Conservation (phyloP, 1,140 invertebrate species). For the Drosophila nannoptera region DNA sequence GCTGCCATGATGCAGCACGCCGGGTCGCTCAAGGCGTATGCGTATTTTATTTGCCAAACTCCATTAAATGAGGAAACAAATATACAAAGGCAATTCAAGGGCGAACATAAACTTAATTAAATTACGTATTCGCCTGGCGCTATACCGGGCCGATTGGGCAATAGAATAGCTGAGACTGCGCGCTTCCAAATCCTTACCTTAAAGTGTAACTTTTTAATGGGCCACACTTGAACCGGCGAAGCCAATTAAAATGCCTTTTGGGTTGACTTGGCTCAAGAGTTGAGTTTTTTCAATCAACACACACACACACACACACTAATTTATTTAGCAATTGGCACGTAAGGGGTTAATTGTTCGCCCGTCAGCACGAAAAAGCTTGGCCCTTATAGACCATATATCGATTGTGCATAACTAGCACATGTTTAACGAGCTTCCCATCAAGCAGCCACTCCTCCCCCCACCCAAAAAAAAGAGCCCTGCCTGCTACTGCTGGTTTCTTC, state of each 20-base stretch:
- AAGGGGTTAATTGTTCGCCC: conserved; percentile 69
- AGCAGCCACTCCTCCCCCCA: neutral
- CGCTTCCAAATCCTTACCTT: conserved; percentile 16
- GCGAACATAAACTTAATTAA: conserved; percentile 33
- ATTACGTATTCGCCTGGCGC: conserved; percentile 32
- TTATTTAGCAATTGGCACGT: conserved; percentile 72
- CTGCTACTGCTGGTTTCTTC: neutral
- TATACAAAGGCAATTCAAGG: conserved; percentile 7
- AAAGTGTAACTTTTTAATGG: conserved; percentile 28
- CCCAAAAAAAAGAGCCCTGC: neutral
- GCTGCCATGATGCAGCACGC: conserved; percentile 5
- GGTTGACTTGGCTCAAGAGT: conserved; percentile 7
- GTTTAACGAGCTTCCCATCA: conserved; percentile 16
- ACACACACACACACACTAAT: conserved; percentile 38
- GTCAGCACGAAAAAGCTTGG: conserved; percentile 58
- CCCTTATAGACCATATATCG: conserved; percentile 39
- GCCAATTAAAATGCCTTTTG: conserved; percentile 31
- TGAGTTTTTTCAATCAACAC: conserved; percentile 36
- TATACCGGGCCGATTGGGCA: conserved; percentile 28
- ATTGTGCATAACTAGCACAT: conserved; percentile 63
- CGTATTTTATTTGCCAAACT: conserved; percentile 34
- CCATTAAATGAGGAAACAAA: conserved; percentile 31
- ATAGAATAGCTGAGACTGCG: conserved; percentile 10
- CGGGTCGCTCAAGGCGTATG: conserved; percentile 29
- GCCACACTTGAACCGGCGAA: conserved; percentile 18